Evolutionary conservation across 1,140 invertebrate species (phyloP).

Genomic region (Delia radicum): DNA sequence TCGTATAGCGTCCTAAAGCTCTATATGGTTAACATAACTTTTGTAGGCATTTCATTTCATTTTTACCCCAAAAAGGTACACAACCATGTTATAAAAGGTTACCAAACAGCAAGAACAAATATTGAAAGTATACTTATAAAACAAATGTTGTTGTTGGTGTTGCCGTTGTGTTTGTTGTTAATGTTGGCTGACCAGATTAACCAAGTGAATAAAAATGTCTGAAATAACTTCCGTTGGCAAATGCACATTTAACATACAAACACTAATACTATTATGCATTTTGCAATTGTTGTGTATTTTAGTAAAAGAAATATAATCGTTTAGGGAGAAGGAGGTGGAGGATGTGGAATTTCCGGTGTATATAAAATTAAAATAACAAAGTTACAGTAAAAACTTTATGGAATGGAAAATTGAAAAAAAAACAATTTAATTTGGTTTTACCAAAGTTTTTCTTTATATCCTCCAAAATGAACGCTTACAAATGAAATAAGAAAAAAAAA

Average conservation of each 20-base stretch:
- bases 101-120: neutral
- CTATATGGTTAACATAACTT: neutral
- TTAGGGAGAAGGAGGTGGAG: neutral
- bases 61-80: neutral
- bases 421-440: no score
- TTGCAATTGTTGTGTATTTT: neutral
- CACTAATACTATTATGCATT: neutral
- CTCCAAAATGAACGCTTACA: no score
- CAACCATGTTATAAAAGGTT: neutral
- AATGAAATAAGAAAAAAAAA: no score
- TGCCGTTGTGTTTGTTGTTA: neutral
- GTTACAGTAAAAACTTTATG: neutral
- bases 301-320: neutral
- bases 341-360: neutral
- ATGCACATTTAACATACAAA: neutral
- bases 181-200: conserved; percentile 19
- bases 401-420: no score
- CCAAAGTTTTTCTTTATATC: no score
- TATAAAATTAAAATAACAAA: neutral
- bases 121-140: neutral
- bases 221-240: conserved; percentile 23
- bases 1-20: neutral
- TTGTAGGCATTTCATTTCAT: neutral
- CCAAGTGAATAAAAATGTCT: conserved; percentile 24
- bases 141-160: neutral